A percentile compares a stretch with the other conserved stretches of the same genome.
These are phyloP conservation scores for Neogobius melanostomus DNA, from an alignment of 2,113 vertebrate genomes.

Conservation along the genomic window DNA sequence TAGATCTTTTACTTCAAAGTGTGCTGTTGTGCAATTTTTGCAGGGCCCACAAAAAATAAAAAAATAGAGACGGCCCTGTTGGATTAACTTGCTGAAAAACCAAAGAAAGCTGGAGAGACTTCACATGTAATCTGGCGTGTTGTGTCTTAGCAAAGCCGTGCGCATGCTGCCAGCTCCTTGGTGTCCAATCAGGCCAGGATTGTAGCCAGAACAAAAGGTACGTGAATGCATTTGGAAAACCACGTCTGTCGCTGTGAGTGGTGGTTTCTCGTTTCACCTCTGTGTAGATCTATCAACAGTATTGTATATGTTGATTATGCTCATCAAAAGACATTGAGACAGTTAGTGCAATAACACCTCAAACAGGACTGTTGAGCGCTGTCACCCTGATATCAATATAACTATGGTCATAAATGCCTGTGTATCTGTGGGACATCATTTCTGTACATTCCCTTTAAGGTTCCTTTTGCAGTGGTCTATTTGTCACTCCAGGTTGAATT, in stretches of 20 bases:
- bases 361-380: slow-evolving; percentile 54
- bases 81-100: too few relatives aligned
- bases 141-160: background rate
- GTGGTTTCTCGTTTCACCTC: slow-evolving; percentile 68
- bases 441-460: slow-evolving; percentile 54
- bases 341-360: slow-evolving; percentile 75
- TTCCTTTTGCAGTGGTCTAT: slow-evolving; percentile 32
- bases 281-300: slow-evolving; percentile 72
- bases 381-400: slow-evolving; percentile 53
- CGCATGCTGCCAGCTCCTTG: background rate
- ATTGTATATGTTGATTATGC: slow-evolving; percentile 70
- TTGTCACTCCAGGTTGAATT: slow-evolving; percentile 38
- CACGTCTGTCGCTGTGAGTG: slow-evolving; percentile 69
- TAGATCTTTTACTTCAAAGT: too few relatives aligned
- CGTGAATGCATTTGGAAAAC: slow-evolving; percentile 50
- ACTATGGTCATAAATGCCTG: slow-evolving; percentile 47
- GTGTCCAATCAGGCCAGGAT: slow-evolving; percentile 1
- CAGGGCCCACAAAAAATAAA: too few relatives aligned
- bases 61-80: too few relatives aligned
- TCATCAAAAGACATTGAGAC: slow-evolving; percentile 72
- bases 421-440: slow-evolving; percentile 47
- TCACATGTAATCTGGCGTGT: too few relatives aligned
- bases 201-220: slow-evolving; percentile 11
- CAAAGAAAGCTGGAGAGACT: too few relatives aligned
- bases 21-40: too few relatives aligned